Conservation (phyloP, 2,797 vertebrate genomes). For the Sternotherus odoratus region DNA sequence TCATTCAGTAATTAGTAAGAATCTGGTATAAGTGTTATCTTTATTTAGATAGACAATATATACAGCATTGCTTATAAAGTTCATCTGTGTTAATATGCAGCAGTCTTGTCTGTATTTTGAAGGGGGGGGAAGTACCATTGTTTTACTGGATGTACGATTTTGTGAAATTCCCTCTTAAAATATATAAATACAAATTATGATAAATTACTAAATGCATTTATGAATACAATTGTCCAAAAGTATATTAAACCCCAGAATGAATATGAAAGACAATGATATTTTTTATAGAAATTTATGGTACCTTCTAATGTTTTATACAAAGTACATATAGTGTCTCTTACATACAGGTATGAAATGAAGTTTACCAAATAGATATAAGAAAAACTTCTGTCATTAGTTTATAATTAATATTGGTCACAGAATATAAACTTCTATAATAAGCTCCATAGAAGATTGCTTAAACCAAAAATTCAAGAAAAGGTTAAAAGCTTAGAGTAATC, state of each 20-base stretch:
- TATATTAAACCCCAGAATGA: accelerated
- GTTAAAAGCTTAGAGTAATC: conserved; percentile 83
- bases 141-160: not conserved
- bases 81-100: not conserved
- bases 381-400: not conserved
- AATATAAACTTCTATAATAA: conserved; percentile 13
- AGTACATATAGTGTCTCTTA: not conserved
- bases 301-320: not conserved
- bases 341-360: not conserved
- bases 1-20: not conserved
- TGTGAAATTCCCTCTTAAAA: not conserved
- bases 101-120: not conserved
- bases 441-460: conserved; percentile 36
- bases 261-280: not conserved
- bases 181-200: not conserved
- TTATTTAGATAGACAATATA: not conserved
- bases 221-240: accelerated
- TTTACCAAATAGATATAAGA: not conserved
- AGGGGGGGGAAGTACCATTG: not conserved
- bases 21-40: not conserved
- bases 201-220: not conserved
- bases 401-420: conserved; percentile 26
- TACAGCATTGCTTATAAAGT: not conserved
- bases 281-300: not conserved
- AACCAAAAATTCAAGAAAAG: conserved; percentile 76